A percentile compares a stretch with the other conserved stretches of the same genome.
Conservation (phyloP, 2,113 vertebrate genomes). For the Coracopsis vasa region DNA sequence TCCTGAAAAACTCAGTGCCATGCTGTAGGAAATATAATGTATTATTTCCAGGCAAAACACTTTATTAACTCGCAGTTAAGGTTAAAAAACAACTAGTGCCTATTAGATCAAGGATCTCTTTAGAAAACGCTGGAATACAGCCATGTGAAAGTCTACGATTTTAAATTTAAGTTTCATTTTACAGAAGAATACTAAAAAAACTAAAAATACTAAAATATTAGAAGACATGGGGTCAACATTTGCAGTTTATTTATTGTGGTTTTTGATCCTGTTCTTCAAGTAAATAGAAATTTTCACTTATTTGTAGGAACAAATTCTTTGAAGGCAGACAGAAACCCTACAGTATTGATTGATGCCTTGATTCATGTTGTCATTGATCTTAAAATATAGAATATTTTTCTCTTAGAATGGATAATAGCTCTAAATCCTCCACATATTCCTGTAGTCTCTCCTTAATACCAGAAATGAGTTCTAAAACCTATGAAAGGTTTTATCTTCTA, state of each 20-base stretch:
- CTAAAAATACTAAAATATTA: not conserved
- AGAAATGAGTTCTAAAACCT: not conserved
- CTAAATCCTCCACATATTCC: not conserved
- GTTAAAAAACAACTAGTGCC: not conserved
- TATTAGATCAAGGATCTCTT: not conserved
- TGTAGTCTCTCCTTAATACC: not conserved
- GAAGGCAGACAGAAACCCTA: not conserved
- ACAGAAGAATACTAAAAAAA: not conserved
- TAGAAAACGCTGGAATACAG: not conserved
- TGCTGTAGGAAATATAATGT: not conserved
- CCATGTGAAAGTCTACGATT: not conserved
- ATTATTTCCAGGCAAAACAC: slow-evolving; percentile 14
- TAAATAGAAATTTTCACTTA: not conserved
- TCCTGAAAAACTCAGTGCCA: slow-evolving; percentile 7
- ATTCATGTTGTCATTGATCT: not conserved
- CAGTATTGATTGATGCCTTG: not conserved
- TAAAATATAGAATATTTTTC: not conserved
- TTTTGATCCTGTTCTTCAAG: not conserved
- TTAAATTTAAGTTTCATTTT: not conserved
- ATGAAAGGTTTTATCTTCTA: not conserved
- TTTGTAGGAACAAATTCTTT: not conserved
- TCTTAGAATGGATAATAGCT: not conserved
- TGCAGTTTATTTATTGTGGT: not conserved
- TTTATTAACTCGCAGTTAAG: not conserved
- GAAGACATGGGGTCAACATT: not conserved